A percentile compares a stretch with the other conserved stretches of the same genome.
Conservation (phyloP, 37 sponge, comb jelly and placozoan genomes). For the Ianthella basta region DNA sequence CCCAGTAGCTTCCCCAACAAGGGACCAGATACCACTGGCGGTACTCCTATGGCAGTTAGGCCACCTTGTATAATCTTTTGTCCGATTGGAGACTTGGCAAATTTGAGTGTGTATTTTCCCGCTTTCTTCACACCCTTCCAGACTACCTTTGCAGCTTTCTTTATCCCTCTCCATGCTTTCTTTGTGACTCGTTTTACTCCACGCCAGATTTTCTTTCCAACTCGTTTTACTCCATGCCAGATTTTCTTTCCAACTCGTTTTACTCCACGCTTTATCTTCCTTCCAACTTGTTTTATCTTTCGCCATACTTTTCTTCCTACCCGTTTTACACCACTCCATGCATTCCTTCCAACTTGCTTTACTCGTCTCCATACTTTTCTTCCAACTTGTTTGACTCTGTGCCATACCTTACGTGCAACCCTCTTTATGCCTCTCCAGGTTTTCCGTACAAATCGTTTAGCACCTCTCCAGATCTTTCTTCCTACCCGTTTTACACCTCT, state of each 20-base stretch:
- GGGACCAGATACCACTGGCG: constrained; percentile 2
- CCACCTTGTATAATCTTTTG: not conserved
- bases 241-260: constrained; percentile 12
- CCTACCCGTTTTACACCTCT: not conserved
- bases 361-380: not conserved
- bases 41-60: not conserved
- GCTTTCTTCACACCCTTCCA: constrained; percentile 1
- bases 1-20: not conserved
- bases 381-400: not conserved
- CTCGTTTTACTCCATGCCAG: not conserved
- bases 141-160: not conserved
- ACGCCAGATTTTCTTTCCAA: not conserved
- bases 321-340: not conserved
- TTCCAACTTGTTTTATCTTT: not conserved
- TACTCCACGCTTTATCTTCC: not conserved
- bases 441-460: not conserved
- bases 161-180: not conserved
- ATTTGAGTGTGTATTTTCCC: not conserved
- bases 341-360: not conserved
- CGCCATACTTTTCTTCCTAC: not conserved
- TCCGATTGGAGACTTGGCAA: constrained; percentile 11
- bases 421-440: not conserved
- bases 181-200: not conserved
- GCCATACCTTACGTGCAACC: not conserved
- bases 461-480: not conserved